A percentile compares a stretch with the other conserved stretches of the same genome.
Conservation (phyloP, 1,140 invertebrate genomes). For the Chironomus striatipennis region DNA sequence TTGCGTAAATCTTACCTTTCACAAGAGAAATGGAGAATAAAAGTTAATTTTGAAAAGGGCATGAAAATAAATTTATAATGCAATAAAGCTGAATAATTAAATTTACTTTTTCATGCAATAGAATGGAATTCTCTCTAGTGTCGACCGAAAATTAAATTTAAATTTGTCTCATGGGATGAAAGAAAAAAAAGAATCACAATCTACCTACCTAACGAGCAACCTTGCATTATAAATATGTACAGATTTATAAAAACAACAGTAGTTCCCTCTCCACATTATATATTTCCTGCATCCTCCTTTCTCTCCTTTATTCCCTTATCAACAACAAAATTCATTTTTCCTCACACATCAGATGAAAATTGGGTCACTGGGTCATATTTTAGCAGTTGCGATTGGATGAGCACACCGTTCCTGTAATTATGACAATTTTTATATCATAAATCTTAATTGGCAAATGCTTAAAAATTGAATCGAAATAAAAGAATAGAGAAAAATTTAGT, state of each 20-base stretch:
- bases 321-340: background rate
- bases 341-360: background rate
- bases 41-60: too few species aligned
- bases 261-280: background rate
- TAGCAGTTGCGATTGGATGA: background rate
- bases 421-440: background rate
- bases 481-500: background rate
- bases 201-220: too few species aligned
- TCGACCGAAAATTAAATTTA: background rate
- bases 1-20: too few species aligned
- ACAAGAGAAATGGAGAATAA: too few species aligned
- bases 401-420: background rate
- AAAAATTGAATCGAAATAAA: background rate
- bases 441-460: background rate
- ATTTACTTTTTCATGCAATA: background rate
- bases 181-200: too few species aligned
- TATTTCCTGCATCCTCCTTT: background rate
- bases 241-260: too few species aligned
- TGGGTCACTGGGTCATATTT: constrained; percentile 17
- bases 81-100: constrained; percentile 5
- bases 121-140: background rate
- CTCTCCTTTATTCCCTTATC: background rate
- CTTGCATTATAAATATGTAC: too few species aligned
- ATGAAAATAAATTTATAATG: background rate
- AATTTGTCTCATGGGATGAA: background rate